phyloP scores from a whole-genome alignment of 2,888 invertebrate genomes.

The Noctua janthe region DNA sequence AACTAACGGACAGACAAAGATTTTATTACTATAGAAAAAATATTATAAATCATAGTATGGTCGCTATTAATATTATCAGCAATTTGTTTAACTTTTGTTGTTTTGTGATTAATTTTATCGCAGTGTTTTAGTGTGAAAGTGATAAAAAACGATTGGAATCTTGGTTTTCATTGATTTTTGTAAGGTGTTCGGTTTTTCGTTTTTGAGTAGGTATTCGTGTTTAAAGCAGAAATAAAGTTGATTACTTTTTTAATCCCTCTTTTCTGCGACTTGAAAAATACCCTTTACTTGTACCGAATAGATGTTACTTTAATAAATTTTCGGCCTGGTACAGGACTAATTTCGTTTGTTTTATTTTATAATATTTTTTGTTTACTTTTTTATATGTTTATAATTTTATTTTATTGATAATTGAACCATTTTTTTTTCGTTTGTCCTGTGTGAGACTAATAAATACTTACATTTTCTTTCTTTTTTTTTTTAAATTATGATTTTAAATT shows the following conservation, averaged over 20 bases:
- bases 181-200: neutral
- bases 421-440: no score
- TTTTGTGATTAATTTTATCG: constrained; percentile 74
- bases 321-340: no score
- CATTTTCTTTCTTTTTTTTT: no score
- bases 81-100: constrained; percentile 77
- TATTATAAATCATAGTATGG: constrained; percentile 64
- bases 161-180: constrained; percentile 5
- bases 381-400: no score
- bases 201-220: neutral
- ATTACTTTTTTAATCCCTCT: neutral
- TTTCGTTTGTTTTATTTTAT: no score
- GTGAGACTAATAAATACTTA: neutral
- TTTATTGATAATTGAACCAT: no score
- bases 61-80: constrained; percentile 73
- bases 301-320: no score
- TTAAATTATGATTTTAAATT: no score
- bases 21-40: constrained; percentile 64
- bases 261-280: neutral
- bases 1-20: constrained; percentile 56
- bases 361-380: no score
- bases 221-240: neutral
- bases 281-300: neutral
- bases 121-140: constrained; percentile 64
- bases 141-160: constrained; percentile 4